phyloP scores from a whole-genome alignment of 2,888 invertebrate genomes.

The Drosophila paucipuncta region DNA sequence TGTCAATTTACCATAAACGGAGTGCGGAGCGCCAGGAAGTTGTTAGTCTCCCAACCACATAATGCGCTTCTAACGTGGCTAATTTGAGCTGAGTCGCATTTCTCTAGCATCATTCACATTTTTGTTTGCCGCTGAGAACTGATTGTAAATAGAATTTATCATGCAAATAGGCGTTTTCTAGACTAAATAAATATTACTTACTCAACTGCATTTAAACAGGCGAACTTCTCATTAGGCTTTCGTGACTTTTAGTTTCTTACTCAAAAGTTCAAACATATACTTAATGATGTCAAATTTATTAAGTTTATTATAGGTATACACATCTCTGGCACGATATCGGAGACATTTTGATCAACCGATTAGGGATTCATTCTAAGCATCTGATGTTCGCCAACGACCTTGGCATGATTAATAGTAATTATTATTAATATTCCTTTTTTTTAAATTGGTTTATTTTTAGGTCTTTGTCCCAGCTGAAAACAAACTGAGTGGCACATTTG shows the following conservation, averaged over 20 bases:
- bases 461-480: neutral
- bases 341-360: neutral
- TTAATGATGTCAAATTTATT: neutral
- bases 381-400: conserved; percentile 1
- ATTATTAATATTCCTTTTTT: neutral
- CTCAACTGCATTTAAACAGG: too few species aligned
- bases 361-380: accelerated
- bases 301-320: neutral
- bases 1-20: conserved; percentile 62
- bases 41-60: conserved; percentile 21
- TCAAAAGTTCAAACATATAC: neutral
- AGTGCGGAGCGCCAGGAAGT: neutral
- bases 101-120: conserved; percentile 9
- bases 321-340: neutral
- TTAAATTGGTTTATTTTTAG: neutral
- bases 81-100: conserved; percentile 29
- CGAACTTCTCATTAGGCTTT: neutral
- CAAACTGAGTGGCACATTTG: neutral
- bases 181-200: neutral
- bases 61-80: conserved; percentile 29
- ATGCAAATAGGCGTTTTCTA: neutral
- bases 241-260: neutral
- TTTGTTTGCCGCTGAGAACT: neutral
- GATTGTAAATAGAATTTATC: neutral
- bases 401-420: conserved; percentile 12